Evolutionary conservation across 2,888 invertebrate species (phyloP), one percentile per base, ranked within the genome.

Genomic region (Cremastinae sp.): DNA sequence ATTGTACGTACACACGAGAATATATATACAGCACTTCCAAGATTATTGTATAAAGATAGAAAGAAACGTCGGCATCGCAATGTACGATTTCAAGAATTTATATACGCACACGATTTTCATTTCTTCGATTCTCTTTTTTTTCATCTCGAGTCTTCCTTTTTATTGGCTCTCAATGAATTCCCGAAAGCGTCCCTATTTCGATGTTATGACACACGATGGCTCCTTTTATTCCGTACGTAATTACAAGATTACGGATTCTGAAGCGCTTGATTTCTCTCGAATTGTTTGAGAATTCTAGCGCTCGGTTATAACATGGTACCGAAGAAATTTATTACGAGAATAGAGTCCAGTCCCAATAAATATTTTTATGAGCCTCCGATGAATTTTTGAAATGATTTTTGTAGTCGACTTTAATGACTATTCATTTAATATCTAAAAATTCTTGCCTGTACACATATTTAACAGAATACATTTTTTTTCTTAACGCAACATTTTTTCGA

Each of bases 151-250:
- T 51, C n/a, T 47, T 45, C 37, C 28, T 64, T 69, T 64, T 58
- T 69, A 35, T 49, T 18, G 37, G 43, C 49, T 65, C 55, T 49
- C 45, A 43, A 73, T 22, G 55, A 51, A 73, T 68, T 66, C 59
- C 35, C 28, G 28, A 28, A 28, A 28, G 28, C 2, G 28, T 28
- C 5, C 28, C 51, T 22, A 8, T 20, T 37, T 39, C 39, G 62
- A 51, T 22, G 4, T 16, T 35, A 35, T 47, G 39, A 62, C 49
- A 62, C 49, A 28, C 22, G n/a, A 14, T n/a, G n/a, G 18, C 62
- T 18, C 16, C 16, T 45, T n/a, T n/a, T 47, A 62, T 28, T 74
- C 47, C 37, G 61, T 45, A 53, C 66, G 45, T 66, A 16, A 66
- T 66, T 73, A 51, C 53, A 53, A 69, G 73, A 58, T 49, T 9